These are phyloP conservation scores for Drosophila koepferae DNA, from an alignment of 2,888 invertebrate genomes.

Conservation along the genomic window DNA sequence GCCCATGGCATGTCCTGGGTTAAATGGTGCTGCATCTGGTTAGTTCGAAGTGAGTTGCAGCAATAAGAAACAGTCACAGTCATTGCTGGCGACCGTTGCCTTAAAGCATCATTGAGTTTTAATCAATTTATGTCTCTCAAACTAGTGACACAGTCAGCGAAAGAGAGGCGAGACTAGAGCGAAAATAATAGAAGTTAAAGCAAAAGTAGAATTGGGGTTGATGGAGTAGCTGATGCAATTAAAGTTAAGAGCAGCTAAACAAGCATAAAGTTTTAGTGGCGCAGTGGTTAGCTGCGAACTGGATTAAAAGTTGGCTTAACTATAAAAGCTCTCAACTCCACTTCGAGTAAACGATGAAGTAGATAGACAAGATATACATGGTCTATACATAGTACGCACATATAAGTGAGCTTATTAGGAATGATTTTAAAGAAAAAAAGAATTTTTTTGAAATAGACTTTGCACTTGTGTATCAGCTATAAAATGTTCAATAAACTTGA, in stretches of 20 bases:
- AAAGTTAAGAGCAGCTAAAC: conserved; percentile 52
- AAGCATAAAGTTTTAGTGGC: conserved; percentile 48
- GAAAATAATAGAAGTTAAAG: conserved; percentile 2
- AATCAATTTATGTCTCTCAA: conserved; percentile 63
- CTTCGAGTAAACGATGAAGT: conserved; percentile 37
- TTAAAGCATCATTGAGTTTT: conserved; percentile 63
- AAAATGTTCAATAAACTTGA: no score
- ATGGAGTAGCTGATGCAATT: conserved; percentile 49
- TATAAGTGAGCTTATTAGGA: not conserved
- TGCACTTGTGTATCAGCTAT: no score
- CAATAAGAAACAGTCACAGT: conserved; percentile 39
- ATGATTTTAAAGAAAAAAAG: not conserved
- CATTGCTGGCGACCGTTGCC: conserved; percentile 17
- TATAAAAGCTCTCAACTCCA: conserved; percentile 23
- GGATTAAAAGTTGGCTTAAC: conserved; percentile 44
- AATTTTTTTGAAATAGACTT: no score
- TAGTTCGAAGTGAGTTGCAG: conserved; percentile 45
- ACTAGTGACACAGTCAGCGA: not conserved
- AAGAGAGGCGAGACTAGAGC: conserved; percentile 11
- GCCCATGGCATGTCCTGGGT: conserved; percentile 45
- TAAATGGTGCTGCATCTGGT: conserved; percentile 51
- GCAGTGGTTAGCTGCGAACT: conserved; percentile 42
- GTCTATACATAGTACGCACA: not conserved
- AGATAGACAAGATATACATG: conserved; percentile 18
- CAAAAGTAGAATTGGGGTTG: not conserved